Evolutionary conservation across 92 coral and sea anemone genomes (phyloP).

Genomic region (Palythoa caribaeorum): DNA sequence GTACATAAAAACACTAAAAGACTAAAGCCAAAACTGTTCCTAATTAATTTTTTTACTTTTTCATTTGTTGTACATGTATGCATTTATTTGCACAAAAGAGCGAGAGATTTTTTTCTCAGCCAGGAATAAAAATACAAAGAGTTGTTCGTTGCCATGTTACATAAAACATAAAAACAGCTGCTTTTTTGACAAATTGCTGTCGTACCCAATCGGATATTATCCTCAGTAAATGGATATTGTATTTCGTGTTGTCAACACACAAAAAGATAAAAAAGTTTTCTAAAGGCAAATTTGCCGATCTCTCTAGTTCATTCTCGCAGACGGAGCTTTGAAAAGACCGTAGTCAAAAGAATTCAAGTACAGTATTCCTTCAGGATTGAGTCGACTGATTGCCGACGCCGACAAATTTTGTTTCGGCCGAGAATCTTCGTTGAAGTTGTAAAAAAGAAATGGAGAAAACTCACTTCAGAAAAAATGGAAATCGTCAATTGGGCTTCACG

Average conservation of each 20-base stretch:
- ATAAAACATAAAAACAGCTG: not conserved
- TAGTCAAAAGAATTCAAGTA: not conserved
- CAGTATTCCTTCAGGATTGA: not conserved
- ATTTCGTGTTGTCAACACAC: slow-evolving; percentile 6
- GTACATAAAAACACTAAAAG: no score
- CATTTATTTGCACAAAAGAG: not conserved
- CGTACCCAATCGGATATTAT: not conserved
- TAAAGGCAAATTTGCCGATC: not conserved
- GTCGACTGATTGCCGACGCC: slow-evolving; percentile 33
- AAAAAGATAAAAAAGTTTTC: not conserved
- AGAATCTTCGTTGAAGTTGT: slow-evolving; percentile 60
- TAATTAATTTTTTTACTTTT: not conserved
- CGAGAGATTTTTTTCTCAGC: not conserved
- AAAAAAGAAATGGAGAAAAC: slow-evolving; percentile 23
- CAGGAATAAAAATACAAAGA: not conserved
- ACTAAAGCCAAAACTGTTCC: not conserved
- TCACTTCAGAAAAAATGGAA: slow-evolving; percentile 39
- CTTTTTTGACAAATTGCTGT: not conserved
- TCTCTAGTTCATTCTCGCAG: not conserved
- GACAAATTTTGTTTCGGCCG: slow-evolving; percentile 60
- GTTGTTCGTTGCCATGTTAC: not conserved
- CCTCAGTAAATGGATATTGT: not conserved
- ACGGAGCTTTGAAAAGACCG: not conserved
- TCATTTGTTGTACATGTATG: not conserved
- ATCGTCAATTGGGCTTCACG: not conserved